Evolutionary conservation across 1,140 invertebrate species (phyloP), one percentile per base, ranked within the genome.

Genomic region (Zeugodacus cucurbitae): DNA sequence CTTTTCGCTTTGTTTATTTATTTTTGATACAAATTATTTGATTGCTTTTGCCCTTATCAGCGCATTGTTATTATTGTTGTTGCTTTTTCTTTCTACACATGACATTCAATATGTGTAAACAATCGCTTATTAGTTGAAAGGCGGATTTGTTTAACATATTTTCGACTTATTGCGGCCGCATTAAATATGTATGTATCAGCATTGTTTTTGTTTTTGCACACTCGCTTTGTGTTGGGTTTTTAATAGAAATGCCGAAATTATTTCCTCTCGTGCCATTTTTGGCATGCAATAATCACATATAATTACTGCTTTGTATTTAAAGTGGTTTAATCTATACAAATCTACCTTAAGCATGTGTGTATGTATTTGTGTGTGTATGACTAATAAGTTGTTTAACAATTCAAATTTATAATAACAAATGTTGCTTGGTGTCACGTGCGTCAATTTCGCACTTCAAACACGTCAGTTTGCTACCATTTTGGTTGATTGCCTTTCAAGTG

Each of bases 21-120:
- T n/a, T 78, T 78, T 20, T 20, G 4, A 17, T 54, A 54, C 48
- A 54, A 54, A 41, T 44, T 41, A 22, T 41, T 44, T 44, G 34
- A n/a, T 41, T 78, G 70, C 34, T 44, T 78, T 37, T 78, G 14
- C 22, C 29, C 70, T 78, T 78, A 78, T 78, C 70, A 78, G 70
- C 37, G 22, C 70, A 8, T 4, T 54, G 17, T 54, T 54, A 8
- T 4, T 54, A 4, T 54, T 54, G 14, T 54, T 54, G 48, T 54
- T 48, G n/a, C n/a, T n/a, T 32, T 8, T 17, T 29, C 14, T 37
- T 78, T 22, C 0, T 20, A 0, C 32, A 67, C 14, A 67, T 67
- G 11, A 29, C 64, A 34, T 34, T 32, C n/a, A 41, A 41, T 62
- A 26, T 26, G 22, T n/a, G 34, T 41, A 74, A 74, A 41, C 20